Conservation (phyloP, 2,113 vertebrate genomes). For the Stegostoma tigrinum region DNA sequence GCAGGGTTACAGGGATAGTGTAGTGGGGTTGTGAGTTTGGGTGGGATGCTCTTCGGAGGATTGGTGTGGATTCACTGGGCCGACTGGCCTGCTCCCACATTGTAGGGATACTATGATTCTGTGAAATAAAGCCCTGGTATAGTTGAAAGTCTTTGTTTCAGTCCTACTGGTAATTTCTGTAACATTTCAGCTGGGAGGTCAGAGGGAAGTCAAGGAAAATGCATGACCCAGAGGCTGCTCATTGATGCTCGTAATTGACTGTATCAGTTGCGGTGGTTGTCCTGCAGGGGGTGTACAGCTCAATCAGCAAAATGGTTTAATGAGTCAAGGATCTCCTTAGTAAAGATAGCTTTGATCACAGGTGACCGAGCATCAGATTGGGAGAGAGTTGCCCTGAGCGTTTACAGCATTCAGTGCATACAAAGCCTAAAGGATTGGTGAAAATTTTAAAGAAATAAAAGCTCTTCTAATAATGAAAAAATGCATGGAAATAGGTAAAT, state of each 20-base stretch:
- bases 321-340: background rate
- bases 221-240: background rate
- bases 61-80: too few relatives aligned
- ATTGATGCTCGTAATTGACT: background rate
- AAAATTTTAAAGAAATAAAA: background rate
- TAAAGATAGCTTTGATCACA: background rate
- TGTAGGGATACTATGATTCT: too few relatives aligned
- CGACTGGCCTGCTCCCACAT: too few relatives aligned
- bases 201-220: too few relatives aligned
- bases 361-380: background rate
- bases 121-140: too few relatives aligned
- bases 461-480: background rate
- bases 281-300: background rate
- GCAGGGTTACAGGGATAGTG: too few relatives aligned
- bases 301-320: background rate
- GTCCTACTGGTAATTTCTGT: background rate
- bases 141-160: too few relatives aligned
- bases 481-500: background rate
- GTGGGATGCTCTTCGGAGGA: too few relatives aligned
- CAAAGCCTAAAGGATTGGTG: background rate
- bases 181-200: too few relatives aligned
- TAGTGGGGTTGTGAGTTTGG: too few relatives aligned
- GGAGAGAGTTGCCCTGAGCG: background rate
- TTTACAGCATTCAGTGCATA: background rate
- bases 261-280: background rate